A percentile compares a stretch with the other conserved stretches of the same genome.
Evolutionary conservation across 1,140 invertebrate genomes (phyloP).

Genomic region (Batillaria attramentaria): DNA sequence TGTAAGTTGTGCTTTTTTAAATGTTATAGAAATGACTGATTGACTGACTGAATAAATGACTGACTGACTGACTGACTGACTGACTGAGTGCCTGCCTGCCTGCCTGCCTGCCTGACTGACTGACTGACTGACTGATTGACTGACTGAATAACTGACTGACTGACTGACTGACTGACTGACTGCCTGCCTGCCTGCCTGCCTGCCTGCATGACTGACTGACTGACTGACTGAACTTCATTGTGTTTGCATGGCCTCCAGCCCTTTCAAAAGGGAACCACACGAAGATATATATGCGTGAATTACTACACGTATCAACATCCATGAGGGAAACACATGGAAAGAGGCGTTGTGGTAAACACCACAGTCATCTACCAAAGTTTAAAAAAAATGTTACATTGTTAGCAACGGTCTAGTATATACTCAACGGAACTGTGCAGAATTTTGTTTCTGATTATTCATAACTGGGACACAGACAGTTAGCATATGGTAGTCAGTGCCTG

Average conservation of each 20-base stretch:
- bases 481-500: too few relatives aligned
- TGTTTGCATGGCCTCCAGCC: constrained; percentile 13
- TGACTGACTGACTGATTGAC: constrained; percentile 13
- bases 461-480: too few relatives aligned
- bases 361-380: not conserved
- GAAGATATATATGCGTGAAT: constrained; percentile 22
- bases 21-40: too few relatives aligned
- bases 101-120: not conserved
- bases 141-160: constrained; percentile 8
- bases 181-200: constrained; percentile 11
- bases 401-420: too few relatives aligned
- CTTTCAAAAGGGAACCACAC: too few relatives aligned
- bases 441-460: too few relatives aligned
- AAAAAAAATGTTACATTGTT: not conserved
- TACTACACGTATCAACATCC: not conserved
- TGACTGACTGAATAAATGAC: constrained; percentile 6
- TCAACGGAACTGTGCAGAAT: too few relatives aligned
- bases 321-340: not conserved
- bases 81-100: constrained; percentile 14
- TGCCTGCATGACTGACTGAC: constrained; percentile 12
- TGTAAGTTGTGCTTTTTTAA: too few relatives aligned
- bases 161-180: constrained; percentile 15
- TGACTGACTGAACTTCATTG: not conserved
- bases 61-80: constrained; percentile 7
- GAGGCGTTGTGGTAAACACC: not conserved